A percentile compares a stretch with the other conserved stretches of the same genome.
Conservation (phyloP, 92 coral and sea anemone genomes). For the Micromussa lordhowensis region DNA sequence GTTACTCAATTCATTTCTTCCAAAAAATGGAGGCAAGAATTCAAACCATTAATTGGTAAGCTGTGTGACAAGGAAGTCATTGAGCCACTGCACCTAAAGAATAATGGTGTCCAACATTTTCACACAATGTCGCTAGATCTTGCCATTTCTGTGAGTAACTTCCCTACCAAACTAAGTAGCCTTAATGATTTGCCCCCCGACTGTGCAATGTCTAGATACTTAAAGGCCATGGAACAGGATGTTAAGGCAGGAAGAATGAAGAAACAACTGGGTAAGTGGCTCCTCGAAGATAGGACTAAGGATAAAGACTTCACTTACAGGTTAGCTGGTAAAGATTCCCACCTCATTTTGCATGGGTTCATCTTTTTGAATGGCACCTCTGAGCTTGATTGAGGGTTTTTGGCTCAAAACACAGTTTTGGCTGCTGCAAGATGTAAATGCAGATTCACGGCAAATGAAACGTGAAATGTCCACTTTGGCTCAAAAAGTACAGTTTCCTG, state of each 20-base stretch:
- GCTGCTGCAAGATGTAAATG: too few species aligned
- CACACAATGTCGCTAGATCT: constrained; percentile 40
- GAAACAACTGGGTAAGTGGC: constrained; percentile 66
- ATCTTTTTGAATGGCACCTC: too few species aligned
- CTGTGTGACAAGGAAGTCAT: constrained; percentile 61
- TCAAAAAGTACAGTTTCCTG: too few species aligned
- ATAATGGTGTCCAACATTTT: constrained; percentile 66
- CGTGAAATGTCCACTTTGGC: too few species aligned
- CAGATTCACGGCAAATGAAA: too few species aligned
- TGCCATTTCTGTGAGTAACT: constrained; percentile 43
- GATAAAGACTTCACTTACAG: constrained; percentile 67
- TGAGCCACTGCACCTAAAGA: constrained; percentile 63
- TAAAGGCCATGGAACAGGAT: constrained; percentile 47
- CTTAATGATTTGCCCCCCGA: constrained; percentile 36
- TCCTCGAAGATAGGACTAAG: constrained; percentile 56
- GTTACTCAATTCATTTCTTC: constrained; percentile 49
- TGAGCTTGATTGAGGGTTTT: too few species aligned
- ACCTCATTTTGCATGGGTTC: constrained; percentile 67
- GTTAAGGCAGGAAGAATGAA: constrained; percentile 68
- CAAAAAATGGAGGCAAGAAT: constrained; percentile 70
- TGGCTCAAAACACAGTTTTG: too few species aligned
- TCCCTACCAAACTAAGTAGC: constrained; percentile 3
- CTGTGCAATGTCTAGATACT: constrained; percentile 46
- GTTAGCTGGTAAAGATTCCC: constrained; percentile 73
- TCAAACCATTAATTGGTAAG: constrained; percentile 49